phyloP scores from a whole-genome alignment of 2,797 vertebrate genomes.

The Champsocephalus esox region DNA sequence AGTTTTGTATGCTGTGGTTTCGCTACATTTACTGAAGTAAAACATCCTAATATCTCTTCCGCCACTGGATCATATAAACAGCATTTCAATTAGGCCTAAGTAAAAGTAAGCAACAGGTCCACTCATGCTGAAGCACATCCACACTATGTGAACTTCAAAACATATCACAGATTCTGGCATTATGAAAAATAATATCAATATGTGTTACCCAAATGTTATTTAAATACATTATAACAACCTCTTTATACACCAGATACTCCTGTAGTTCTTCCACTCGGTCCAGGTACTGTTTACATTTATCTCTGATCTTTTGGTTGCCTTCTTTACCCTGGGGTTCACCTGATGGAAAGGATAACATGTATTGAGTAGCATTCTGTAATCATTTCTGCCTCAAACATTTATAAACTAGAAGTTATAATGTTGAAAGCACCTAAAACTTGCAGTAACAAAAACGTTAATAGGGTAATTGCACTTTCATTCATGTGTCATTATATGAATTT shows the following conservation, averaged over 20 bases:
- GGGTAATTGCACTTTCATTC: neutral
- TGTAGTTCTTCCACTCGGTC: conserved; percentile 86
- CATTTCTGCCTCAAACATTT: neutral
- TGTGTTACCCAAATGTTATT: conserved; percentile 16
- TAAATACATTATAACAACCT: conserved; percentile 71
- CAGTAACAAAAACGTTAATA: neutral
- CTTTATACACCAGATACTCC: conserved; percentile 78
- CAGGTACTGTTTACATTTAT: conserved; percentile 86
- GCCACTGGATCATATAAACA: neutral
- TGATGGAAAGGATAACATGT: conserved; percentile 55
- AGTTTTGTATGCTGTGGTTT: neutral
- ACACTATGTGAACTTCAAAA: neutral
- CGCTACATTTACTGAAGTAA: neutral
- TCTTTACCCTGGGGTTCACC: conserved; percentile 89
- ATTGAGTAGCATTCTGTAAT: conserved; percentile 4
- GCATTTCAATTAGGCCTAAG: neutral
- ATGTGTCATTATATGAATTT: conserved; percentile 16
- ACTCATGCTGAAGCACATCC: neutral
- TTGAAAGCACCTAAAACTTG: neutral
- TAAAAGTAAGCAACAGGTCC: neutral
- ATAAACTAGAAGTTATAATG: neutral
- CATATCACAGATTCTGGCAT: neutral
- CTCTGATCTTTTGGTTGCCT: conserved; percentile 89
- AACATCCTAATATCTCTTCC: neutral
- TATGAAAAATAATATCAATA: neutral